Percentiles rank a stretch among this genome's conserved stretches.
Conservation (phyloP, 1,140 invertebrate species). For the Bombus haemorrhoidalis region DNA sequence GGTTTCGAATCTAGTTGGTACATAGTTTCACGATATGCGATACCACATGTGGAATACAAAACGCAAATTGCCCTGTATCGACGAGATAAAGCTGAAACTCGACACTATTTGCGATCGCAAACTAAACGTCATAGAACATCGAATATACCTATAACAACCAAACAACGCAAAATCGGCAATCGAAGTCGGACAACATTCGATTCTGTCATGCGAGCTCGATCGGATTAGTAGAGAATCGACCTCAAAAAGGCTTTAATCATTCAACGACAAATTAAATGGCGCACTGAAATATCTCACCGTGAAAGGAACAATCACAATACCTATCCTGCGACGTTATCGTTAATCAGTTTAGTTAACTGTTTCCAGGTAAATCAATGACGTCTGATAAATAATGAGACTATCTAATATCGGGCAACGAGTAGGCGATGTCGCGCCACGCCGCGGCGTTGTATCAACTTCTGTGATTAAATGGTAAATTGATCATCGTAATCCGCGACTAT, state of each 20-base stretch:
- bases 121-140: too few relatives aligned
- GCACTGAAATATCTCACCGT: too few relatives aligned
- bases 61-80: background rate
- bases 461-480: constrained; percentile 40
- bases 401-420: constrained; percentile 9
- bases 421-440: background rate
- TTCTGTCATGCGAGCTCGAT: too few relatives aligned
- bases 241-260: background rate
- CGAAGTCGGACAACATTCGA: too few relatives aligned
- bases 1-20: too few relatives aligned
- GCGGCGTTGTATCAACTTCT: constrained; percentile 12
- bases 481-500: constrained; percentile 17
- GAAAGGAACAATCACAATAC: background rate
- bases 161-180: too few relatives aligned
- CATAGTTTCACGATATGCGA: too few relatives aligned
- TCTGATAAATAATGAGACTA: constrained; percentile 22
- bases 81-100: too few relatives aligned
- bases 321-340: background rate
- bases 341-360: background rate
- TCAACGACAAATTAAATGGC: background rate
- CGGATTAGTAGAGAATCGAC: too few relatives aligned
- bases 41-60: background rate
- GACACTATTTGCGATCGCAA: too few relatives aligned
- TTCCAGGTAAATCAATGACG: background rate
- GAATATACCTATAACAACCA: too few relatives aligned